Evolutionary conservation across 2,888 invertebrate genomes (phyloP), one percentile per base, ranked within the genome.

Genomic region (Bombylius major): DNA sequence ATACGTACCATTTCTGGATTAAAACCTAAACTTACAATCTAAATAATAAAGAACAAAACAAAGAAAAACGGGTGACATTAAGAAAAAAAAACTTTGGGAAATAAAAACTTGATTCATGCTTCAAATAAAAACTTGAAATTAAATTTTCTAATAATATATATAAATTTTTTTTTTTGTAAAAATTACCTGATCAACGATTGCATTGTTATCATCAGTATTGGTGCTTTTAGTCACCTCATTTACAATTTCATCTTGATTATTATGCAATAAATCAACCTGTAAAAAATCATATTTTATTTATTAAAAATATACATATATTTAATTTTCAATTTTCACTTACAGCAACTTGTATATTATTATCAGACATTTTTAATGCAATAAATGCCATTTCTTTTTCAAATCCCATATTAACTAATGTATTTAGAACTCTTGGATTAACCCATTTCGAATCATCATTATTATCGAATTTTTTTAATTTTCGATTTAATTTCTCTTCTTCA

Each of bases 271-370:
- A 42, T 69, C 67, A 34, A 62, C 47, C 59, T 61, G 42, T 47
- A 56, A 57, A 56, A 57, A 32, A 12, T 13, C 1, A 42, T 42
- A 11, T 42, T 42, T 23, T 5, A 42, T 11, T 42, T 42, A 11
- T 42, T 42, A 11, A 36, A 1, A 8, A 8, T 2, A n/a, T n/a
- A n/a, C n/a, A n/a, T n/a, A n/a, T n/a, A 42, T 42, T 42, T 42
- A 11, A 11, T 42, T 42, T 42, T 42, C 5, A 1, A 8, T 36
- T 7, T 42, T 11, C 6, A 42, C 39, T 42, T 42, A 42, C 39
- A 36, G 88, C 86, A 47, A 78, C 76, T 0, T 80, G 77, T n/a
- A 84, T 78, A 67, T 83, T 78, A 71, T 89, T 89, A 67, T 86
- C 82, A 51, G 82, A 71, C 66, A 79, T 79, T 59, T 79, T 75